Conservation (phyloP, 2,797 vertebrate species). For the Orestias chungarensis region DNA sequence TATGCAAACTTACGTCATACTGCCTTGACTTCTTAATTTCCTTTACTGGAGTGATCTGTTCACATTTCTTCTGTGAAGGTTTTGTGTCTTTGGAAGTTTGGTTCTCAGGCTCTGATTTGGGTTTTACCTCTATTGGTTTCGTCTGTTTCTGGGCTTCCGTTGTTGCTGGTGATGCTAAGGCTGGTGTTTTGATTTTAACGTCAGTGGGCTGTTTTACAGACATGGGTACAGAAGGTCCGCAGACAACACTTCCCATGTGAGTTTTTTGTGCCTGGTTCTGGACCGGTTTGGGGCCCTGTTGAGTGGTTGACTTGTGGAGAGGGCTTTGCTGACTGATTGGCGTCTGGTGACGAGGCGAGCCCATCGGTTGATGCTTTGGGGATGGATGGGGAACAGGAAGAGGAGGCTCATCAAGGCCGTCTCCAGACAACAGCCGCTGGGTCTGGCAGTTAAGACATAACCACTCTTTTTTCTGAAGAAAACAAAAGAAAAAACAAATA, state of each 20-base stretch:
- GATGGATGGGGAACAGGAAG: constrained; percentile 82
- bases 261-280: constrained; percentile 66
- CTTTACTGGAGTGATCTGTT: constrained; percentile 71
- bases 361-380: constrained; percentile 83
- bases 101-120: constrained; percentile 60
- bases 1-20: constrained; percentile 85
- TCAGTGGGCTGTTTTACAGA: constrained; percentile 78
- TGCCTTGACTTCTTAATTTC: constrained; percentile 84
- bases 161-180: constrained; percentile 26
- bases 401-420: constrained; percentile 85
- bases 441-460: constrained; percentile 99
- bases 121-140: constrained; percentile 64
- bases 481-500: constrained; percentile 10
- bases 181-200: constrained; percentile 60
- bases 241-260: constrained; percentile 54
- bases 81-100: constrained; percentile 71
- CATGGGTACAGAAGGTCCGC: constrained; percentile 63
- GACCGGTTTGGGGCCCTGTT: constrained; percentile 65
- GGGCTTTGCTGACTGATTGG: constrained; percentile 75
- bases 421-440: constrained; percentile 91
- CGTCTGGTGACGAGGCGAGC: constrained; percentile 82
- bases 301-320: constrained; percentile 71
- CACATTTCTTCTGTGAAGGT: constrained; percentile 76
- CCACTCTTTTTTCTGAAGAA: constrained; percentile 96
- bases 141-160: constrained; percentile 68